Conservation (phyloP, 2,888 invertebrate species). For the Harpalus rubripes region DNA sequence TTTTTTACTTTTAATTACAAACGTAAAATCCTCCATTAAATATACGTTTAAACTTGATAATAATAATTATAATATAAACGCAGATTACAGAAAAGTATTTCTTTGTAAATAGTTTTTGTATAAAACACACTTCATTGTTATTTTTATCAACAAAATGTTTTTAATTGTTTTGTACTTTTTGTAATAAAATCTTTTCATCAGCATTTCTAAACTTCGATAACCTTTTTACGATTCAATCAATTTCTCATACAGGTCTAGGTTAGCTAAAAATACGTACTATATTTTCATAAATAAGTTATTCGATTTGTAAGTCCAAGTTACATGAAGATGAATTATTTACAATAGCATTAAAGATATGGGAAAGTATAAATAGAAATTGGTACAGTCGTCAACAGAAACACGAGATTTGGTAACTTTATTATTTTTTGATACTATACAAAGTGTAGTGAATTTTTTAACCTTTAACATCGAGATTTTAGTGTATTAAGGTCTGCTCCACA, state of each 20-base stretch:
- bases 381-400: background rate
- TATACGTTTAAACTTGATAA: background rate
- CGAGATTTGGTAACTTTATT: slow-evolving; percentile 7
- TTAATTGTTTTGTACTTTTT: background rate
- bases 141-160: background rate
- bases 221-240: background rate
- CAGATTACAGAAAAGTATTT: background rate
- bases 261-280: background rate
- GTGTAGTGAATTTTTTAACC: too few species aligned
- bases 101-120: background rate
- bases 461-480: too few species aligned
- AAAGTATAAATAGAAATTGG: background rate
- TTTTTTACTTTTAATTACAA: background rate
- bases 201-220: background rate
- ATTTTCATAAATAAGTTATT: slow-evolving; percentile 7
- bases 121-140: background rate
- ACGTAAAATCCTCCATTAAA: background rate
- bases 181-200: background rate
- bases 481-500: too few species aligned
- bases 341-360: background rate
- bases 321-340: background rate
- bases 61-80: background rate
- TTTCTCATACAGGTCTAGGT: background rate
- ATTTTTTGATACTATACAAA: background rate
- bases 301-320: background rate